Evolutionary conservation across 2,113 vertebrate species (phyloP).

Genomic region (Cyphomyrus plagiostoma): DNA sequence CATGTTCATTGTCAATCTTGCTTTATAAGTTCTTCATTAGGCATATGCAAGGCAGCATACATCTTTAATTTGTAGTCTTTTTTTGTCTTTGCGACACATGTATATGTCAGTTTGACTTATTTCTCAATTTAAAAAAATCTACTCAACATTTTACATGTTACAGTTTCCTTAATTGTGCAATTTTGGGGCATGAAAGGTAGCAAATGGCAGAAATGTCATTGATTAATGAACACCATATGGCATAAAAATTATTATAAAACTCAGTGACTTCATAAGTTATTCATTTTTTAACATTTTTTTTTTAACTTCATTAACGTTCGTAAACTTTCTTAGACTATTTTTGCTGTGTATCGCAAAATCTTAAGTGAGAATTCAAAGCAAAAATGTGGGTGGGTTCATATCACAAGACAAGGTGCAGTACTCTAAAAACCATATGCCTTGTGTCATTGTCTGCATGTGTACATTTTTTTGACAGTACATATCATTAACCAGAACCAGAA

Average conservation of each 20-base stretch:
- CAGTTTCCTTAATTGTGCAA: not conserved
- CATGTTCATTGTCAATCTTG: not conserved
- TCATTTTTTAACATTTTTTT: not conserved
- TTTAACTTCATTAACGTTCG: not conserved
- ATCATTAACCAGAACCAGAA: not conserved
- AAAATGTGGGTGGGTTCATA: not conserved
- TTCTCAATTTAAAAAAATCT: not conserved
- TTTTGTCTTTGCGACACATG: not conserved
- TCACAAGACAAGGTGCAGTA: not conserved
- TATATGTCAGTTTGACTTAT: slow-evolving; percentile 1
- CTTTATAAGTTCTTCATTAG: not conserved
- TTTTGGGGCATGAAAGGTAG: not conserved
- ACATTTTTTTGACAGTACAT: not conserved
- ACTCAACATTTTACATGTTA: not conserved
- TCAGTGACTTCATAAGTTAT: not conserved
- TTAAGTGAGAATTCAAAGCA: not conserved
- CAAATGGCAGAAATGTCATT: not conserved
- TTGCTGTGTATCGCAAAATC: not conserved
- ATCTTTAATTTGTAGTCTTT: not conserved
- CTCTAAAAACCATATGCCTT: not conserved
- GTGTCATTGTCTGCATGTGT: not conserved
- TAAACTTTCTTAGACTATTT: not conserved
- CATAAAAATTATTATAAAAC: slow-evolving; percentile 1
- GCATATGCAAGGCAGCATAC: not conserved
- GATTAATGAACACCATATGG: slow-evolving; percentile 7